Conservation (phyloP, 2,113 vertebrate species). For the Phoenicopterus ruber region DNA sequence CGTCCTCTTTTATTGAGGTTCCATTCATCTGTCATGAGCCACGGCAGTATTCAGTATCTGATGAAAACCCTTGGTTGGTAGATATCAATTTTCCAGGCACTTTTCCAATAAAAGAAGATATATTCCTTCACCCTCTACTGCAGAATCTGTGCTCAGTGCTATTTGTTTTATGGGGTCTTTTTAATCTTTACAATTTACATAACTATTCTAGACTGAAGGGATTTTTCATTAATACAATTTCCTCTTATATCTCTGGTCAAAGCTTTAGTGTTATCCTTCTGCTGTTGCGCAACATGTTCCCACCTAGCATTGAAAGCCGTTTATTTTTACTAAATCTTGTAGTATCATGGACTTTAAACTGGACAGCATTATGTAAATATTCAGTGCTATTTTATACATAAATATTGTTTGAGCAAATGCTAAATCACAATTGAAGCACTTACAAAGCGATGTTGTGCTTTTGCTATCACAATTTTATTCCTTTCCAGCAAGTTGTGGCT, state of each 20-base stretch:
- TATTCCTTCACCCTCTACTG: not conserved
- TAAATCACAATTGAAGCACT: not conserved
- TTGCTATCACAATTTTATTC: not conserved
- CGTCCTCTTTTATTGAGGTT: not conserved
- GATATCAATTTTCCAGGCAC: not conserved
- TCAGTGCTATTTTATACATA: not conserved
- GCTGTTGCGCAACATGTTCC: not conserved
- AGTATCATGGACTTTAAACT: not conserved
- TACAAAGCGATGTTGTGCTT: not conserved
- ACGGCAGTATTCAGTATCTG: not conserved
- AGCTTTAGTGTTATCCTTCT: not conserved
- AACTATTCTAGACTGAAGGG: not conserved
- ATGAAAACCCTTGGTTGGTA: not conserved
- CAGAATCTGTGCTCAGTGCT: not conserved
- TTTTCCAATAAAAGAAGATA: not conserved
- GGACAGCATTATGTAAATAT: not conserved
- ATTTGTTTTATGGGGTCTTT: not conserved
- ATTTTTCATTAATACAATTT: not conserved
- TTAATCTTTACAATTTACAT: not conserved
- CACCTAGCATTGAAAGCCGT: not conserved
- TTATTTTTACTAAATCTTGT: not conserved
- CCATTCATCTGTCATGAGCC: not conserved
- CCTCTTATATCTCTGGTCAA: not conserved
- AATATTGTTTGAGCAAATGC: not conserved
- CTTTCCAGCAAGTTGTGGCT: not conserved